Evolutionary conservation across 2,797 vertebrate genomes (phyloP), one percentile per base, ranked within the genome.

Genomic region (Helostoma temminkii): DNA sequence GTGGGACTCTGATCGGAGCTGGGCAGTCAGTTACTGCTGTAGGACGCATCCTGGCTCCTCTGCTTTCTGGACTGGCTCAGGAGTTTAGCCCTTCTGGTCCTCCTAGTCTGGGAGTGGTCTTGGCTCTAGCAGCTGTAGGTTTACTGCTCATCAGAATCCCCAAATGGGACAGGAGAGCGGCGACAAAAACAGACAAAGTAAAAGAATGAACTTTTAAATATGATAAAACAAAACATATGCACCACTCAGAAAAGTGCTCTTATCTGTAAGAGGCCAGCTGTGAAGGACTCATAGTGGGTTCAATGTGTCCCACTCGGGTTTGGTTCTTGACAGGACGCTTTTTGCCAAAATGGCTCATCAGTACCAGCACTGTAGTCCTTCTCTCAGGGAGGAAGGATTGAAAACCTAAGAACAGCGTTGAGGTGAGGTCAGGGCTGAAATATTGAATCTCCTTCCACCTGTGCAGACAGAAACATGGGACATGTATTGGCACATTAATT

Each of bases 21-120:
- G 97, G 96, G 14, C 97, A 99, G 88, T 99, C 98, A 0, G 97
- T 99, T 37, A 98, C 96, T 0, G 96, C 98, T 0, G 93, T 99
- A 28, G 96, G 95, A 4, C 94, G 97, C 0, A 88, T 98, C 54
- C 6, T 97, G 49, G 96, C 96, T 1, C 97, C 97, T 0, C 90
- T 99, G 9, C 94, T 99, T 26, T 96, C 98, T 0, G 98, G 97
- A 34, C 68, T 99, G 63, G 89, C 94, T 32, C 97, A 99, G 85
- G 97, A 98, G 88, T 90, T 98, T 74, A 99, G 96, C 82, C 96
- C 97, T 1, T 96, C 96, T 15, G 97, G 97, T 0, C 98, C 98
- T 1, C 94, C 97, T 0, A 91, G 92, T 71, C 89, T 99, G 25
- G 98, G 96, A 0, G 94, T 95, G 6, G 80, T 89, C 5, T 85